Conservation (phyloP, 1,140 invertebrate genomes). For the Papilio helenus region DNA sequence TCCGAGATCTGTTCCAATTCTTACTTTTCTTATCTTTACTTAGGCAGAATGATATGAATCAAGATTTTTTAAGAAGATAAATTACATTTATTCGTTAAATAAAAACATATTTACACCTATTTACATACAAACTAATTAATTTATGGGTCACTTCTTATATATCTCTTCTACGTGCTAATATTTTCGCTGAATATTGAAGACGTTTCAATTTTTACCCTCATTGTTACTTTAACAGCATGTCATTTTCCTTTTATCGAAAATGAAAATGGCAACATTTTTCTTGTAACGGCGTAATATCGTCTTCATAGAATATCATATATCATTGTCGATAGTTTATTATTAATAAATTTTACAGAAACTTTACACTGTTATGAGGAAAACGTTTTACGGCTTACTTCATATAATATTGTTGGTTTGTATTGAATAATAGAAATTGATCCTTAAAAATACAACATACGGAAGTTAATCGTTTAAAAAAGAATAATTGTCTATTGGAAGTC, state of each 20-base stretch:
- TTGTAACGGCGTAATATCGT: slow-evolving; percentile 1
- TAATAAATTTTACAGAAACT: slow-evolving; percentile 6
- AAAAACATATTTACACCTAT: background rate
- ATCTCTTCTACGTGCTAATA: background rate
- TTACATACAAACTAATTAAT: no score
- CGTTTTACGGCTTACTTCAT: background rate
- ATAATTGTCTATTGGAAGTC: no score
- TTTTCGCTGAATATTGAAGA: background rate
- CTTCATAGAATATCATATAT: background rate
- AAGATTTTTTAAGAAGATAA: background rate
- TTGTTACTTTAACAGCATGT: slow-evolving; percentile 13
- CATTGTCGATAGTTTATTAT: slow-evolving; percentile 1
- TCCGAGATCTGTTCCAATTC: background rate
- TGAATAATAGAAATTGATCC: no score
- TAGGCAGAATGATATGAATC: background rate
- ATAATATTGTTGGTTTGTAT: background rate
- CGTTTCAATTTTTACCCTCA: background rate
- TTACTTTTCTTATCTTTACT: background rate
- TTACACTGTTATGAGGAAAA: background rate
- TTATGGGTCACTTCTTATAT: background rate
- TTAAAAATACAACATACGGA: no score
- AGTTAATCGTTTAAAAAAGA: no score
- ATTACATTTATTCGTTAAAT: background rate
- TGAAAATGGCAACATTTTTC: slow-evolving; percentile 22
- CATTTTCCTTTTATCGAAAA: slow-evolving; percentile 25